These are phyloP conservation scores for Petroica traversi DNA, from an alignment of 2,113 vertebrate genomes.

Conservation along the genomic window DNA sequence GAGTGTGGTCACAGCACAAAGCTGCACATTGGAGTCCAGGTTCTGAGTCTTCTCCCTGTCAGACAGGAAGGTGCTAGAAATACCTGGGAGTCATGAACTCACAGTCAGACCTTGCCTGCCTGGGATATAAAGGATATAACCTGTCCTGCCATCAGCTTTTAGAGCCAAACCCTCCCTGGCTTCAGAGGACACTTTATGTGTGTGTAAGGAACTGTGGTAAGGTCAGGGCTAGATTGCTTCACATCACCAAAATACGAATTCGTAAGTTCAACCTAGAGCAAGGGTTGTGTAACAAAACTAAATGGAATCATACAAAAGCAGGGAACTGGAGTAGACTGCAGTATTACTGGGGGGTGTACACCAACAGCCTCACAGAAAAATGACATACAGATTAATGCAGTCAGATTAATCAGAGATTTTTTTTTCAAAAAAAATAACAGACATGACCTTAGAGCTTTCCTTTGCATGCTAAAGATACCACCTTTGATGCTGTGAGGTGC, in stretches of 20 bases:
- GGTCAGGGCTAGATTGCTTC: conserved; percentile 22
- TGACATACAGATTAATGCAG: neutral
- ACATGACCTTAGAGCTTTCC: neutral
- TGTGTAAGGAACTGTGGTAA: neutral
- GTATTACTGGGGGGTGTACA: neutral
- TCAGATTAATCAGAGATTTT: neutral
- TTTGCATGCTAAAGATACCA: neutral
- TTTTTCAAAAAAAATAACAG: neutral
- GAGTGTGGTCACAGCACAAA: neutral
- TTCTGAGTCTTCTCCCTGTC: neutral
- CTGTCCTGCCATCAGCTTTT: neutral
- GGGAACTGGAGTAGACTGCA: neutral
- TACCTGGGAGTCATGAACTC: neutral
- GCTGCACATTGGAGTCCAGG: neutral
- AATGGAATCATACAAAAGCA: neutral
- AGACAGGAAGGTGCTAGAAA: neutral
- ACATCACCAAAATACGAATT: neutral
- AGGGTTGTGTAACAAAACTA: conserved; percentile 5
- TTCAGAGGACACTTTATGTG: neutral
- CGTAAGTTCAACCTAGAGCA: neutral
- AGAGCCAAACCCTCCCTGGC: neutral
- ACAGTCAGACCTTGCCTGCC: neutral
- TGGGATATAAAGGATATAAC: neutral
- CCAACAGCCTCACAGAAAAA: neutral
- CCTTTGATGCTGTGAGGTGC: neutral